These are phyloP conservation scores for Piscicola geometra DNA, from an alignment of 2,888 invertebrate genomes.

Conservation along the genomic window DNA sequence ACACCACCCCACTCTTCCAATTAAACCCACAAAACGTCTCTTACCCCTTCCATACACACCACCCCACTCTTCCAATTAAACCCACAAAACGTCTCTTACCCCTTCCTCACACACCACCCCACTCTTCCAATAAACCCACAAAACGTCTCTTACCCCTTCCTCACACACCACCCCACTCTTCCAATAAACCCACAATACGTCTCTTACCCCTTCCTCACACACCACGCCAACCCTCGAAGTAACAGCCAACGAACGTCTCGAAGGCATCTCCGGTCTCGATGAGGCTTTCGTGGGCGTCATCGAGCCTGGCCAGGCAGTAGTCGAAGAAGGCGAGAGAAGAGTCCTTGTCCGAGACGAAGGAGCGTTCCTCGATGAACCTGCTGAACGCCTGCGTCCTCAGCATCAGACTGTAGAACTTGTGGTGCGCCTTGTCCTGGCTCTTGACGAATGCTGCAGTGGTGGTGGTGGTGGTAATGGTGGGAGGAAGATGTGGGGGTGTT, in stretches of 20 bases:
- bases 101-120: slow-evolving; percentile 44
- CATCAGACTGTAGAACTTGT: slow-evolving; percentile 77
- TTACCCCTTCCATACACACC: no score
- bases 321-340: slow-evolving; percentile 93
- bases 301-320: slow-evolving; percentile 75
- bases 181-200: no score
- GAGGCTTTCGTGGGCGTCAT: slow-evolving; percentile 22
- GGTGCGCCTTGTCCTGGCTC: slow-evolving; percentile 55
- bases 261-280: neutral
- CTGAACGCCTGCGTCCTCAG: slow-evolving; percentile 96
- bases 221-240: neutral
- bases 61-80: no score
- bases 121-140: no score
- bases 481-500: no score
- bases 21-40: no score
- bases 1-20: no score
- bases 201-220: slow-evolving; percentile 49
- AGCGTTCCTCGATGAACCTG: slow-evolving; percentile 94
- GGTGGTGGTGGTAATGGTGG: neutral
- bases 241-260: neutral
- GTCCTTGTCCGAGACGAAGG: slow-evolving; percentile 96
- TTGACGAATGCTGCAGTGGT: slow-evolving; percentile 50
- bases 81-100: no score
- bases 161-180: neutral
- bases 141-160: neutral